phyloP scores from a whole-genome alignment of 2,797 vertebrate species.

The Acestrorhynchus altus region DNA sequence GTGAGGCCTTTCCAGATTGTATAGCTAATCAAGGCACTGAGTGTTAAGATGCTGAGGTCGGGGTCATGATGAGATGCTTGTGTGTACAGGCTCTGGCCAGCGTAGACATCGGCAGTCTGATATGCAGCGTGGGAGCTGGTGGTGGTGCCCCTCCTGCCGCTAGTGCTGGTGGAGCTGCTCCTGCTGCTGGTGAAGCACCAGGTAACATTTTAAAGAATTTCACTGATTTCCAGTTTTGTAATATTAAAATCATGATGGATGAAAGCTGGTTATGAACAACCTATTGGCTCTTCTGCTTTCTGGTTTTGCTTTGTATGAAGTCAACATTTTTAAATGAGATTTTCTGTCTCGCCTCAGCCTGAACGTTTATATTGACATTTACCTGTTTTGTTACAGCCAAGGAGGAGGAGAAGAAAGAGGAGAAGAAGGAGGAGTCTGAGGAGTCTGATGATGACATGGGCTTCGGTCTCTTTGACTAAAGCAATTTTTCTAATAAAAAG shows the following conservation, averaged over 20 bases:
- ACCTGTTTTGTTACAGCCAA: constrained; percentile 77
- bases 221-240: no score
- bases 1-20: no score
- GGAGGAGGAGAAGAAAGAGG: constrained; percentile 96
- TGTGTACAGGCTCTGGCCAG: constrained; percentile 85
- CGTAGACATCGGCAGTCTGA: constrained; percentile 92
- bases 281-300: no score
- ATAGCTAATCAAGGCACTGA: no score
- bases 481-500: constrained; percentile 74
- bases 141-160: constrained; percentile 76
- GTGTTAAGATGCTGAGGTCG: neutral
- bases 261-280: no score
- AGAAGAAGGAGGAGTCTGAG: constrained; percentile 97
- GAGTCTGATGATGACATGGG: constrained; percentile 99
- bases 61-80: neutral
- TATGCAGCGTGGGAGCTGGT: constrained; percentile 94
- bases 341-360: neutral
- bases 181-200: constrained; percentile 74
- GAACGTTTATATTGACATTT: neutral
- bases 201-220: constrained; percentile 61
- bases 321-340: no score
- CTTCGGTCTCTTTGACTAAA: constrained; percentile 98
- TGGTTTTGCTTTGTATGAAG: neutral
- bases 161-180: constrained; percentile 61
- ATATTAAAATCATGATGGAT: no score